Base-by-base conservation (phyloP, 2,888 invertebrate species). In the Amphimallon solstitiale region DNA sequence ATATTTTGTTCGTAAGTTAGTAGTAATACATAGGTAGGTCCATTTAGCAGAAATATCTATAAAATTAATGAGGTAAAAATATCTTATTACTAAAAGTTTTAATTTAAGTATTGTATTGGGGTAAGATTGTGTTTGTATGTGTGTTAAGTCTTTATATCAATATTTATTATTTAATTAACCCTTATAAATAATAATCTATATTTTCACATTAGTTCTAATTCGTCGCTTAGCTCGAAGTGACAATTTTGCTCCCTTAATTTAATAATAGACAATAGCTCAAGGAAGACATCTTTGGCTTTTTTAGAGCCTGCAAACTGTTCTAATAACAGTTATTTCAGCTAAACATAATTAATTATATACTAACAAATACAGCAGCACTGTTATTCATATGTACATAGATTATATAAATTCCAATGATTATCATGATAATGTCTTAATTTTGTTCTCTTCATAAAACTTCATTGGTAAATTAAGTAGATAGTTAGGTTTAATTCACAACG, bases 261-360 rank as follows among this genome's bases (percentile, higher is more conserved):
- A 72, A 74, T 74, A 73, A 72, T 73, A 70, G 70, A 74, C 73
- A 74, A 72, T 73, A 74, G 74, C 71, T 77, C 79, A 79, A 80
- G 81, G 81, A 81, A 81, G 81, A 81, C 81, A 81, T 80, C 78
- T 81, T 80, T 80, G 79, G 80, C 79, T 76, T 72, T 71, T 73
- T 71, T 76, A 69, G 63, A 75, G 78, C 79, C 79, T 71, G 78
- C 78, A 76, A 75, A 80, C 80, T 78, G 79, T 79, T 78, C 78
- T 80, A 79, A 68, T 71, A 79, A 79, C 78, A 79, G 78, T 76
- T 74, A 38, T 59, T 65, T 60, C 76, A 78, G 76, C 77, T 77
- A 77, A 68, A 68, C 64, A 23, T 66, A 69, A 67, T 68, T 70
- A 68, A 67, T 70, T 23, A 23, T 56, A 21, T 60, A 51, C 23